Evolutionary conservation across 2,113 vertebrate species (phyloP), one percentile per base, ranked within the genome.

Genomic region (Eubucco bourcierii): DNA sequence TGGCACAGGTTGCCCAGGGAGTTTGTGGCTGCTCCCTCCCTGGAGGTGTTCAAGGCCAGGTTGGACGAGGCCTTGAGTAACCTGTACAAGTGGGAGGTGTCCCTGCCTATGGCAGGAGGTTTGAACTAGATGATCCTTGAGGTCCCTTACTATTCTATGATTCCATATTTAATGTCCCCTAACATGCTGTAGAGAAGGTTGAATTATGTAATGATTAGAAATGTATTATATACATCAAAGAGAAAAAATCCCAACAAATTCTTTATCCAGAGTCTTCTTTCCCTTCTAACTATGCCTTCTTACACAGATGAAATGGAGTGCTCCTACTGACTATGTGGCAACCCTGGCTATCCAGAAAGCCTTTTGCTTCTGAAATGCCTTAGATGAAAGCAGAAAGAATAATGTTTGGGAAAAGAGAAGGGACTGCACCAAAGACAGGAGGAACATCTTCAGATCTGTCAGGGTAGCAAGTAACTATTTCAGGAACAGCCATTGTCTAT

Each of bases 151-250:
- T n/a, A n/a, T n/a, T n/a, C n/a, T n/a, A n/a, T n/a, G n/a, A n/a
- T n/a, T n/a, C n/a, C n/a, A n/a, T n/a, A 39, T 5, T 18, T 3
- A 1, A 1, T 61, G 55, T 6, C 12, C 65, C 8, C 12, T 60
- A 55, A 33, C 15, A 27, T 50, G 59, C 27, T 52, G 37, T 28
- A 66, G 24, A 34, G 20, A n/a, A 53, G 29, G 21, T 21, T 88
- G 68, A 94, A 58, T 71, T 59, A 73, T 71, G 56, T 55, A 83
- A 59, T 52, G 8, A 47, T 47, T 64, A 59, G n/a, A 56, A 37
- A 17, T 44, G 27, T 29, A 18, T 63, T 34, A 80, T 33, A 77
- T 34, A 41, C 16, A 52, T 2, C 1, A 2, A 82, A 91, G 28
- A 13, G 59, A 73, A 60, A 4, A 2, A 24, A 25, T 2, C 19